Conservation (phyloP, 2,113 vertebrate genomes). For the Alethe castanea region DNA sequence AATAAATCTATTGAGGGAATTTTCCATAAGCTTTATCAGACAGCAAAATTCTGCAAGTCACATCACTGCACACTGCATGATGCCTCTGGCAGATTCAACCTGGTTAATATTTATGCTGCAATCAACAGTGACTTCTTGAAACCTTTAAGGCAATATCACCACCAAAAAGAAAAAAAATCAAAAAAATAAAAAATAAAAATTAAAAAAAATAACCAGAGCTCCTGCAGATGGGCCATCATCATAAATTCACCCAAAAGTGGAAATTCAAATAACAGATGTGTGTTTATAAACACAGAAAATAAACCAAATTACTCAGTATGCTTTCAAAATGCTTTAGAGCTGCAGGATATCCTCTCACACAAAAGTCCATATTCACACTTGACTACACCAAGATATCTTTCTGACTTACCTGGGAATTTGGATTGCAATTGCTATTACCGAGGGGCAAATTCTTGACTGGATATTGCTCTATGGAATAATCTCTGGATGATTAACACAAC, state of each 20-base stretch:
- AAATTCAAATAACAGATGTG: slow-evolving; percentile 24
- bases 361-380: not conserved
- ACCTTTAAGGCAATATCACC: slow-evolving; percentile 12
- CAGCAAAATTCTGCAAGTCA: slow-evolving; percentile 62
- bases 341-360: not conserved
- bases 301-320: not conserved
- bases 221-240: not conserved
- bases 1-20: slow-evolving; percentile 67
- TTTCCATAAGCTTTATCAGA: slow-evolving; percentile 58
- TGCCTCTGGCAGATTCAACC: slow-evolving; percentile 20
- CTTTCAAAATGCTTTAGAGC: slow-evolving; percentile 4
- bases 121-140: slow-evolving; percentile 60
- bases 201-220: not conserved
- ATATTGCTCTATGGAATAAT: not conserved
- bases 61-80: slow-evolving; percentile 22
- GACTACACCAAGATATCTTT: not conserved
- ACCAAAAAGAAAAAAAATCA: not conserved
- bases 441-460: slow-evolving; percentile 17
- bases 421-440: not conserved
- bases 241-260: slow-evolving; percentile 7
- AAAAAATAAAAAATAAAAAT: not conserved
- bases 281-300: slow-evolving; percentile 40
- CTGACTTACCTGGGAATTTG: slow-evolving; percentile 4
- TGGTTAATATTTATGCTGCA: slow-evolving; percentile 53
- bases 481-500: slow-evolving; percentile 13